phyloP scores from a whole-genome alignment of 37 sponge, comb jelly and placozoan genomes.

The Petrosia ficiformis region DNA sequence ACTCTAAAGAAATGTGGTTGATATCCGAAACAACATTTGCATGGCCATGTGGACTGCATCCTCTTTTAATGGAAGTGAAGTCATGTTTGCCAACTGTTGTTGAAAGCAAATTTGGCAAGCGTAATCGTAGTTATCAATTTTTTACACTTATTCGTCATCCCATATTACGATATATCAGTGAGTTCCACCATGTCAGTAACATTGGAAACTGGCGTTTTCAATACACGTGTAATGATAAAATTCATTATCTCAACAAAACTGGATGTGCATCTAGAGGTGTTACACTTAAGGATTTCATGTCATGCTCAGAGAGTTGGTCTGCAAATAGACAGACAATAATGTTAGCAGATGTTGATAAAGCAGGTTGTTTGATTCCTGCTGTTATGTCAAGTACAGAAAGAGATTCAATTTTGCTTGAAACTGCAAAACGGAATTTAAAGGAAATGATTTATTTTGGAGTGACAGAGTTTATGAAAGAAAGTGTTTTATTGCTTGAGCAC shows the following conservation, averaged over 20 bases:
- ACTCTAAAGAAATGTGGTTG: slow-evolving; percentile 78
- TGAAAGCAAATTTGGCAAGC: background rate
- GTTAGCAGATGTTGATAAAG: no score
- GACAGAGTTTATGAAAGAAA: no score
- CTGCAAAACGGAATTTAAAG: slow-evolving; percentile 45
- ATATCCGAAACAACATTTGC: slow-evolving; percentile 74
- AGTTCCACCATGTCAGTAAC: slow-evolving; percentile 74
- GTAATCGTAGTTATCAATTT: slow-evolving; percentile 21
- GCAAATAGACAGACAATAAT: no score
- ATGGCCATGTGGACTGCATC: slow-evolving; percentile 86
- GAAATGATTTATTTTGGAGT: slow-evolving; percentile 27
- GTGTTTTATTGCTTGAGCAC: no score
- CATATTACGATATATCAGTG: slow-evolving; percentile 75
- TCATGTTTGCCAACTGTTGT: slow-evolving; percentile 52
- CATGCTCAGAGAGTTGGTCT: no score
- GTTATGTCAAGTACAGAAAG: no score
- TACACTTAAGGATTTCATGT: no score
- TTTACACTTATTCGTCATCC: slow-evolving; percentile 75
- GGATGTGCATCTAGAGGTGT: no score
- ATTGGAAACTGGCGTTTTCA: slow-evolving; percentile 79
- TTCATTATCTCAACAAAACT: no score
- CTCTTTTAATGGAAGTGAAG: slow-evolving; percentile 53
- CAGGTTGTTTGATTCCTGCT: no score
- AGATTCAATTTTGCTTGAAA: no score
- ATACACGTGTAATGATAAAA: no score